Percentiles rank a stretch among this genome's conserved stretches.
These are phyloP conservation scores for Nothocercus nigrocapillus DNA, from an alignment of 2,113 vertebrate species.

Conservation along the genomic window DNA sequence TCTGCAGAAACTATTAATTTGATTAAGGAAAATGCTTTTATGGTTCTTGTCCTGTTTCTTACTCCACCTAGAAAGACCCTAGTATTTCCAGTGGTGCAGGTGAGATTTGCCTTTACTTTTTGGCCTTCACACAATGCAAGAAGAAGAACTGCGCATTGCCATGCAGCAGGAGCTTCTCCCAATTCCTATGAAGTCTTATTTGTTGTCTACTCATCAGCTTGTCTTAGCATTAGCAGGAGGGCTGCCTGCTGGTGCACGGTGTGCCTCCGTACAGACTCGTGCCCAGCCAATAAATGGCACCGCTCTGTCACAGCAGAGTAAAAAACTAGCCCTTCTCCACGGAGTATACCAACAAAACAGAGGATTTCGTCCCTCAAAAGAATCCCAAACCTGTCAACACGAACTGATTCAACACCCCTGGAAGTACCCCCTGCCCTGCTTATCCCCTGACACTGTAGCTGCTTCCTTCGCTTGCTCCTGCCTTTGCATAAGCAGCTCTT, in stretches of 20 bases:
- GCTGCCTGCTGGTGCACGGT: not conserved
- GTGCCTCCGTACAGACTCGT: not conserved
- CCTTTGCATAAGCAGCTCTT: not conserved
- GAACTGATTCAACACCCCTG: not conserved
- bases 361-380: not conserved
- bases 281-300: not conserved
- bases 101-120: not conserved
- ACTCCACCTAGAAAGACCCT: not conserved
- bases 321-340: not conserved
- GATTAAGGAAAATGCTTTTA: slow-evolving; percentile 46
- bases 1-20: slow-evolving; percentile 48
- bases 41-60: slow-evolving; percentile 18
- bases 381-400: not conserved
- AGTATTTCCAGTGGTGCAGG: not conserved
- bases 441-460: not conserved
- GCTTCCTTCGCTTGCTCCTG: not conserved
- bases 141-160: not conserved
- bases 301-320: not conserved
- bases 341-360: not conserved
- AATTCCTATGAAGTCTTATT: not conserved
- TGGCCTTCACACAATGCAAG: not conserved
- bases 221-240: not conserved
- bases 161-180: not conserved
- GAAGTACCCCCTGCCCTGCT: not conserved
- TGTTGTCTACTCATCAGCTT: not conserved